Base-by-base conservation (phyloP, 2,113 vertebrate species). In the Hipposideros armiger region DNA sequence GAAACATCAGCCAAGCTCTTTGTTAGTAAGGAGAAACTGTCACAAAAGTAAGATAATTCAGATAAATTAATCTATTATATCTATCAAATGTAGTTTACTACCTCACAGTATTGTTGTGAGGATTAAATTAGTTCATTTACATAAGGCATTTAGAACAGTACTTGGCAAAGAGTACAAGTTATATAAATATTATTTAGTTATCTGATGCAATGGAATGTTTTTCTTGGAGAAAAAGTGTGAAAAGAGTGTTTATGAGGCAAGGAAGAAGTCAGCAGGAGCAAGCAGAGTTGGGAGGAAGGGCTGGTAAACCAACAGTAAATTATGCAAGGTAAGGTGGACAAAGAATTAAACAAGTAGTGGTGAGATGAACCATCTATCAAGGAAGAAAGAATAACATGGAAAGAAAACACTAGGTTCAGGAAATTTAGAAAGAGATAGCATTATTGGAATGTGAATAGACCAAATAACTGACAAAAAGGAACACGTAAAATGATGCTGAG, bases 401-500 rank as follows among this genome's bases (percentile, higher is more conserved):
- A 87, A 87, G 16, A 96, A 92, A 95, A 77, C 5, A 87, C 16
- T 32, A 87, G 40, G 15, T 77, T 94, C n/a, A 90, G 32, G 32
- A 95, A 96, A 82, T 58, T 56, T 73, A 82, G 47, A 24, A 76
- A 73, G 20, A 89, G 24, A 87, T 52, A 87, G 52, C 32, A 91
- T 82, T 94, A 73, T 1, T 90, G 32, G 24, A 70, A 64, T 78
- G 24, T 42, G 30, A 86, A 1, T 14, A 95, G 17, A 77, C 19
- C 81, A 97, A 93, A 77, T 45, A 94, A 58, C 19, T 86, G 50
- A 96, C 45, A 92, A 42, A 81, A 94, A 95, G 54, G 42, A 91
- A 95, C 5, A 84, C 20, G 81, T 45, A 82, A 90, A 66, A 97
- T 80, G 67, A 73, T 66, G 16, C 1, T 66, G 56, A 30, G 42